Evolutionary conservation across 2,113 vertebrate species (phyloP).

Genomic region (Leptosomus discolor): DNA sequence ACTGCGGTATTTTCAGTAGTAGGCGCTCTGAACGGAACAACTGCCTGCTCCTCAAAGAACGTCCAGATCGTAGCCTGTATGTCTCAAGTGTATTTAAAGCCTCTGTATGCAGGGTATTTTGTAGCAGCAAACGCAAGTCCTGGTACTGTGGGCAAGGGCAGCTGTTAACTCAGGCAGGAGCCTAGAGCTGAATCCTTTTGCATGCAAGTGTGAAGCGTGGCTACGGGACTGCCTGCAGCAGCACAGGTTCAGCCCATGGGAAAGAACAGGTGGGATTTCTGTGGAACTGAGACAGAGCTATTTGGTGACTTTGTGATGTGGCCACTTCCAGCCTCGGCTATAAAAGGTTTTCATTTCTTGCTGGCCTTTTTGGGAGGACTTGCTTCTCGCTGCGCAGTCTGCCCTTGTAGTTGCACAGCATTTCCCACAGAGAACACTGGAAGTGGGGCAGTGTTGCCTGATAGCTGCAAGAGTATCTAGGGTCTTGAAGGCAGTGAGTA

Average conservation of each 20-base stretch:
- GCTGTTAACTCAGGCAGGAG: neutral
- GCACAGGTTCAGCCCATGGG: neutral
- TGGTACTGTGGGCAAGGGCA: neutral
- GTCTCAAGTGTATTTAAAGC: neutral
- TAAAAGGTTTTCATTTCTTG: neutral
- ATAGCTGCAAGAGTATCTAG: neutral
- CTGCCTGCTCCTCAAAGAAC: neutral
- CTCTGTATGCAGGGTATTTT: neutral
- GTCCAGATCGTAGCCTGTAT: neutral
- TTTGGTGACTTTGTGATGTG: neutral
- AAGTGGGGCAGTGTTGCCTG: neutral
- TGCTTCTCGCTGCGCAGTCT: neutral
- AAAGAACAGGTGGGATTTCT: neutral
- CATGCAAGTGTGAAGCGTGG: fast-evolving
- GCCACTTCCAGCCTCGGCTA: neutral
- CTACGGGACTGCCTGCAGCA: neutral
- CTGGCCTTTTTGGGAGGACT: neutral
- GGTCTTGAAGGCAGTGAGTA: neutral
- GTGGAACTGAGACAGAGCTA: neutral
- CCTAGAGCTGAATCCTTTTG: neutral
- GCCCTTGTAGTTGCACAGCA: neutral
- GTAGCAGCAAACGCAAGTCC: neutral
- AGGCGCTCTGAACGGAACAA: neutral
- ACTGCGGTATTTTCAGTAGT: neutral
- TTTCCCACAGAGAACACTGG: neutral